Base-by-base conservation (phyloP, 2,113 vertebrate species). In the Melanotaenia duboulayi region DNA sequence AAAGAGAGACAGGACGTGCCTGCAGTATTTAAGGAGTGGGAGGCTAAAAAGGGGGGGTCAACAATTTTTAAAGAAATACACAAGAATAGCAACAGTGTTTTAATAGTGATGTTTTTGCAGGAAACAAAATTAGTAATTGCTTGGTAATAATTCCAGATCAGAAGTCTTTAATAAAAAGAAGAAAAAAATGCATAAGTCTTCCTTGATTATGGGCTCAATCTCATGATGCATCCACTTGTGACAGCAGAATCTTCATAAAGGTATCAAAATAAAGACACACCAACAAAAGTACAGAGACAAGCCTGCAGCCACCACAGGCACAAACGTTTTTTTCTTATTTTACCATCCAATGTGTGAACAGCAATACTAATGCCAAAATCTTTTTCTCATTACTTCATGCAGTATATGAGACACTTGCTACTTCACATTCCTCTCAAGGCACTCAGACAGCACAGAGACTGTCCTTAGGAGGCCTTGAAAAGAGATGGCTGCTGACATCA, bases 381-480 rank as follows among this genome's bases (percentile, higher is more conserved):
- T 78, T 68, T 85, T 71, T 74, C 65, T 73, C 64, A 78, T 84
- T 85, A 79, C 69, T 85, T 78, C 68, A 85, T 71, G 71, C 1
- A 42, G 70, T 74, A 78, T 78, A 83, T 76, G 55, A 90, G 62
- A 68, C 78, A 75, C 74, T 71, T 74, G 86, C 87, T 84, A 87
- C 81, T 83, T 86, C 73, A 86, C 85, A 86, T 89, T 90, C 82
- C 76, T 71, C 74, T 71, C 13, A 39, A 83, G 73, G 78, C 81
- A 78, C 74, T 81, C 82, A 83, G 73, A 87, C 78, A 79, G 81
- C 63, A 69, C 84, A 83, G 69, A 83, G 67, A 84, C 82, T 79
- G 84, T 86, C 84, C 88, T 83, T 89, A 89, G 78, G 89, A 89
- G 87, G 87, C 78, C 80, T 80, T 85, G 74, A 56, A 76, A 76